Conservation (phyloP, 1,140 invertebrate genomes). For the Onthophagus taurus region DNA sequence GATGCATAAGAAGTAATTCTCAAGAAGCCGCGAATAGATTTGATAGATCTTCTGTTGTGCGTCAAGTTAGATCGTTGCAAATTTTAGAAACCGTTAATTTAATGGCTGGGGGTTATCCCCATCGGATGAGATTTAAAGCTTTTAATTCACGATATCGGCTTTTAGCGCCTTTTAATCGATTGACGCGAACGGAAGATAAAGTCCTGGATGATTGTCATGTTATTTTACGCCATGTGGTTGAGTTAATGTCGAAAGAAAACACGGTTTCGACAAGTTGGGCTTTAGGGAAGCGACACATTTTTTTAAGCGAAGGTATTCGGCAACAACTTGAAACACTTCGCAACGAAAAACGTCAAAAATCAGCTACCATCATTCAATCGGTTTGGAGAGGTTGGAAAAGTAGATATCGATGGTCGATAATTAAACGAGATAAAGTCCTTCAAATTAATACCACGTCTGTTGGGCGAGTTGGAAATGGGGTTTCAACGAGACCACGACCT, state of each 20-base stretch:
- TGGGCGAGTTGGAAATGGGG: constrained; percentile 19
- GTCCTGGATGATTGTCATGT: constrained; percentile 69
- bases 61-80: constrained; percentile 82
- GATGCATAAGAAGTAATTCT: constrained; percentile 80
- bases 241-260: constrained; percentile 39
- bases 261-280: constrained; percentile 72
- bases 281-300: constrained; percentile 86
- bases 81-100: constrained; percentile 90
- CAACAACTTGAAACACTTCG: constrained; percentile 78
- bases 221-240: constrained; percentile 57
- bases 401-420: constrained; percentile 56
- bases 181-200: constrained; percentile 69
- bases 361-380: constrained; percentile 68
- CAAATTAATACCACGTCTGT: constrained; percentile 23
- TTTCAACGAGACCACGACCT: constrained; percentile 59
- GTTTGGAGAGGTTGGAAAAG: constrained; percentile 73
- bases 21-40: constrained; percentile 68
- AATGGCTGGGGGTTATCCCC: constrained; percentile 88
- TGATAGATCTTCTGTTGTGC: constrained; percentile 69
- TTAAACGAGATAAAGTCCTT: constrained; percentile 42
- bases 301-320: constrained; percentile 86
- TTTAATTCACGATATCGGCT: constrained; percentile 79
- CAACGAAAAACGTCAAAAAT: constrained; percentile 62
- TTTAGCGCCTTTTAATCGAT: constrained; percentile 64
- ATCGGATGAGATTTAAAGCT: constrained; percentile 91